Conservation (phyloP, 2,888 invertebrate genomes). For the Hydrotaea cyrtoneurina region DNA sequence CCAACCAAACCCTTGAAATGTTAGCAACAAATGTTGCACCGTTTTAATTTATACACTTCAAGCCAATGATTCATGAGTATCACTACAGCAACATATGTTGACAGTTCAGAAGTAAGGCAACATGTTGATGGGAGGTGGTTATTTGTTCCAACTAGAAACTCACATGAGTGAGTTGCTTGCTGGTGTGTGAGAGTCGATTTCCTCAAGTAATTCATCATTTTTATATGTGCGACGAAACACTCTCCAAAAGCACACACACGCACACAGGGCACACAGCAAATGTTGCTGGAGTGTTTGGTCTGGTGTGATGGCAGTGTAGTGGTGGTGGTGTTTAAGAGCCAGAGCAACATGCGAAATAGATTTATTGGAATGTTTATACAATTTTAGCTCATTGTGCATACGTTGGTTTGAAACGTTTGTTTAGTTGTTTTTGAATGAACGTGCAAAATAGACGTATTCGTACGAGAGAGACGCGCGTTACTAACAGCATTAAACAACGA, state of each 20-base stretch:
- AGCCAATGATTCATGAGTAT: conserved; percentile 11
- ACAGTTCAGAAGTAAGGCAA: not conserved
- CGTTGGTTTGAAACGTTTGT: conserved; percentile 71
- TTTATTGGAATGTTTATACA: conserved; percentile 77
- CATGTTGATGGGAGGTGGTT: conserved; percentile 24
- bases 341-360: conserved; percentile 74
- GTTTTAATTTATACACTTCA: not conserved
- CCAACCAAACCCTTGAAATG: not conserved
- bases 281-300: conserved; percentile 52
- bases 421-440: conserved; percentile 80
- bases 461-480: conserved; percentile 23
- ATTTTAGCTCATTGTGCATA: conserved; percentile 74
- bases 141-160: conserved; percentile 59
- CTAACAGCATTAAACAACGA: conserved; percentile 33
- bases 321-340: conserved; percentile 37
- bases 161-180: not conserved
- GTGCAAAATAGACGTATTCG: conserved; percentile 79
- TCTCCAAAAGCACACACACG: not conserved
- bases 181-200: conserved; percentile 39
- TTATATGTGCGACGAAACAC: conserved; percentile 21
- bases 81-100: not conserved
- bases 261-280: conserved; percentile 35
- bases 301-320: too few species aligned
- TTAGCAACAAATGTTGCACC: conserved; percentile 25
- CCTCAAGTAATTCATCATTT: conserved; percentile 69